These are phyloP conservation scores for Tiphia femorata DNA, from an alignment of 2,888 invertebrate genomes.

Conservation along the genomic window DNA sequence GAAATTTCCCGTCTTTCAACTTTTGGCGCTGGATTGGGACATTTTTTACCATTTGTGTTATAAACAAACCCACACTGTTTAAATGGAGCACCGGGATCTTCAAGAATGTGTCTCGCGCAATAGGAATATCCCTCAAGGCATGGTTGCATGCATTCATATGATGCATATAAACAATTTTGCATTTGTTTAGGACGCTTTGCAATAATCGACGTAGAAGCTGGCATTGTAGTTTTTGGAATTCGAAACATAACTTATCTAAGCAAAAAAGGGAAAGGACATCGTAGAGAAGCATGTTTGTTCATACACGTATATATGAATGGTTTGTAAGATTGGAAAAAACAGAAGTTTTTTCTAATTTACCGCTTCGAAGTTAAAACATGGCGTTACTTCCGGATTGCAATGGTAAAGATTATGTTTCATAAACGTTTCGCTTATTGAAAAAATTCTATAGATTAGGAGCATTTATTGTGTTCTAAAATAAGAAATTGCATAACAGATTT, in stretches of 20 bases:
- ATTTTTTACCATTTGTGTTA: constrained; percentile 79
- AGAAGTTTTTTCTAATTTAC: not conserved
- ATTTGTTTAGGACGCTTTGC: constrained; percentile 44
- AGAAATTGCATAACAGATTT: too few relatives aligned
- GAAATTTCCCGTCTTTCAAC: constrained; percentile 79
- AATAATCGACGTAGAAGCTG: constrained; percentile 32
- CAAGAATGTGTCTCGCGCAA: constrained; percentile 86
- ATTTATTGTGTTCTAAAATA: too few relatives aligned
- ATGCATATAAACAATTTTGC: constrained; percentile 69
- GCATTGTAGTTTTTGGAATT: constrained; percentile 55
- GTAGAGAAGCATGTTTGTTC: too few relatives aligned
- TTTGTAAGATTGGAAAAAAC: too few relatives aligned
- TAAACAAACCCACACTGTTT: constrained; percentile 82
- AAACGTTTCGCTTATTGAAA: too few relatives aligned
- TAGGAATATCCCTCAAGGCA: constrained; percentile 81
- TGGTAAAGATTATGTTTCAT: too few relatives aligned
- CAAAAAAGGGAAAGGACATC: not conserved
- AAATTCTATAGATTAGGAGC: too few relatives aligned
- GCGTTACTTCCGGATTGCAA: too few relatives aligned
- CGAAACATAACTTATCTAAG: constrained; percentile 58
- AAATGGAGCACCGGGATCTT: constrained; percentile 87
- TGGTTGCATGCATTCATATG: constrained; percentile 77
- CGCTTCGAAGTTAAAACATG: not conserved
- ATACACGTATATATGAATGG: too few relatives aligned
- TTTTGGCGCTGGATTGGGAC: constrained; percentile 83